These are phyloP conservation scores for Apodemia duryi DNA, from an alignment of 2,888 invertebrate species.

Conservation along the genomic window DNA sequence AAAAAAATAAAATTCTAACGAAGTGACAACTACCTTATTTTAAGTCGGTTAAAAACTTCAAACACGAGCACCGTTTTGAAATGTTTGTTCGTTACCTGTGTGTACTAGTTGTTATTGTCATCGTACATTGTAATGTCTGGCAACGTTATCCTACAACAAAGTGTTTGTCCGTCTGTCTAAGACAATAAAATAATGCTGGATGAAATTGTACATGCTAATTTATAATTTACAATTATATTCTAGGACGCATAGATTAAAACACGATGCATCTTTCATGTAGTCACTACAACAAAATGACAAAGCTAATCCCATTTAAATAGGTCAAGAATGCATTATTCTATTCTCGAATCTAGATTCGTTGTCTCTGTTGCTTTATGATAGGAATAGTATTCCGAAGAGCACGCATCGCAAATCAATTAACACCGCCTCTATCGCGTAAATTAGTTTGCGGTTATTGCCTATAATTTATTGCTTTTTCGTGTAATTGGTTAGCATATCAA, in stretches of 20 bases:
- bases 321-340: constrained; percentile 25
- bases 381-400: constrained; percentile 8
- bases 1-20: no score
- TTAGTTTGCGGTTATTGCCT: constrained; percentile 5
- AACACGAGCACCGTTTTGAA: background rate
- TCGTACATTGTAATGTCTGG: background rate
- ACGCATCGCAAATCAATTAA: constrained; percentile 11
- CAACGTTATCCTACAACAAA: background rate
- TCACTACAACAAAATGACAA: background rate
- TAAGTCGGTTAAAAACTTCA: no score
- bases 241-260: background rate
- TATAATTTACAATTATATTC: background rate
- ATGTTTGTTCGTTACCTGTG: background rate
- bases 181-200: no score
- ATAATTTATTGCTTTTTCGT: background rate
- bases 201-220: background rate
- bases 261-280: constrained; percentile 10
- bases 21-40: no score
- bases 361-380: constrained; percentile 24
- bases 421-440: constrained; percentile 1
- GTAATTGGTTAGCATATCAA: background rate
- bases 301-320: constrained; percentile 18
- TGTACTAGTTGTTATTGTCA: background rate
- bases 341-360: constrained; percentile 30
- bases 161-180: no score